These are phyloP conservation scores for Leptothorax acervorum DNA, from an alignment of 2,888 invertebrate species.

Conservation along the genomic window DNA sequence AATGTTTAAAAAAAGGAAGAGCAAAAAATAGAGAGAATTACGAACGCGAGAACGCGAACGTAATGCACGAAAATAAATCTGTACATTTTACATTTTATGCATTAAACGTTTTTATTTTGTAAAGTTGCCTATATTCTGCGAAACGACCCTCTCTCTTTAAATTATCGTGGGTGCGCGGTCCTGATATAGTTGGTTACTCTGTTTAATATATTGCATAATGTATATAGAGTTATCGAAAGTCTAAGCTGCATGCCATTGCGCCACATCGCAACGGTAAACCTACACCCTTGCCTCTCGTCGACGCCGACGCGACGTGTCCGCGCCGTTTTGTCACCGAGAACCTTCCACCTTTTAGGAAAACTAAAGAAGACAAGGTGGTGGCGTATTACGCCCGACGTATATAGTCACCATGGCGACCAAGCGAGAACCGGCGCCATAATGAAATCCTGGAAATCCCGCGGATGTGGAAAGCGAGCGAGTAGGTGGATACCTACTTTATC, in stretches of 20 bases:
- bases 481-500: slow-evolving; percentile 46
- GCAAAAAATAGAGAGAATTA: background rate
- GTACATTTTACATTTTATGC: too few species aligned
- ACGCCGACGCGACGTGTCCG: slow-evolving; percentile 28
- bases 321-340: slow-evolving; percentile 54
- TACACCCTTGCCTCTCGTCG: slow-evolving; percentile 62
- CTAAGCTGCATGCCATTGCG: slow-evolving; percentile 70
- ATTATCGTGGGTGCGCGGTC: background rate
- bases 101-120: too few species aligned
- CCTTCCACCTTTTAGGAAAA: slow-evolving; percentile 67
- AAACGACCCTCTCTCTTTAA: background rate
- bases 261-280: slow-evolving; percentile 74
- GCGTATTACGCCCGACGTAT: slow-evolving; percentile 59
- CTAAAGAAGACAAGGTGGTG: slow-evolving; percentile 65
- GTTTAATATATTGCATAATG: background rate
- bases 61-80: too few species aligned
- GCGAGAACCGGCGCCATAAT: slow-evolving; percentile 68
- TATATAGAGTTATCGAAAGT: slow-evolving; percentile 31
- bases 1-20: background rate
- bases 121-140: too few species aligned
- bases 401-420: slow-evolving; percentile 70
- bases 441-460: slow-evolving; percentile 72
- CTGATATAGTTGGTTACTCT: background rate
- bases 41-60: too few species aligned
- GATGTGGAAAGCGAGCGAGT: slow-evolving; percentile 41